These are phyloP conservation scores for Gavialis gangeticus DNA, from an alignment of 2,113 vertebrate genomes.

Conservation along the genomic window DNA sequence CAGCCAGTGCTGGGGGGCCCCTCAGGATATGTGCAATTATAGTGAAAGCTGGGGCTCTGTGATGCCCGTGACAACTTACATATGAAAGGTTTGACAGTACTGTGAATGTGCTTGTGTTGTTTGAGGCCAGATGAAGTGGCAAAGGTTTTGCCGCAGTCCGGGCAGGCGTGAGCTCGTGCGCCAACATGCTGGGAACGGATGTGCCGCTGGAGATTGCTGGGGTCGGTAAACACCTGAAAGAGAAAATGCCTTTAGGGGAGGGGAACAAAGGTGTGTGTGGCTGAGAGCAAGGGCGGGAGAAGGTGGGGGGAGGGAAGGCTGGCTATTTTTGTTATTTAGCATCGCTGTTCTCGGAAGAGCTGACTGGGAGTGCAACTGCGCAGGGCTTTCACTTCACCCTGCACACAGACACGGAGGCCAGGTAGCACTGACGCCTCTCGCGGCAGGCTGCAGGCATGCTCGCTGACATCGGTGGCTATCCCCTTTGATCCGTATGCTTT, in stretches of 20 bases:
- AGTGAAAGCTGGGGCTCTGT: conserved; percentile 15
- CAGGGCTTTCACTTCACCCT: fast-evolving
- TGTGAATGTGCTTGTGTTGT: conserved; percentile 99
- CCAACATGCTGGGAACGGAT: conserved; percentile 99
- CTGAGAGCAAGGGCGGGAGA: background rate
- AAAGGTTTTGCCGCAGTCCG: conserved; percentile 98
- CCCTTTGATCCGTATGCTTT: fast-evolving
- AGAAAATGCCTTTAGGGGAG: background rate
- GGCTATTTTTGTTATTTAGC: fast-evolving
- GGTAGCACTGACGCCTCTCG: fast-evolving
- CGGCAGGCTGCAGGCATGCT: background rate
- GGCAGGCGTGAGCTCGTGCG: conserved; percentile 95
- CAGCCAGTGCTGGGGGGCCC: conserved; percentile 35
- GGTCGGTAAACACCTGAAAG: conserved; percentile 95
- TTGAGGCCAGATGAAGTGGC: conserved; percentile 99
- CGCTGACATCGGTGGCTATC: fast-evolving
- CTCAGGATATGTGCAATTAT: conserved; percentile 76
- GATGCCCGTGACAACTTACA: conserved; percentile 90
- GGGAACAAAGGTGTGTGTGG: fast-evolving
- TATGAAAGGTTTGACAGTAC: conserved; percentile 99
- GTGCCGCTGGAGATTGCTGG: conserved; percentile 98
- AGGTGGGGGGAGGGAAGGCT: fast-evolving
- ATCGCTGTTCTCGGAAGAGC: fast-evolving
- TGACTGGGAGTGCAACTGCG: fast-evolving
- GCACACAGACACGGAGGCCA: fast-evolving